Evolutionary conservation across 2,113 vertebrate species (phyloP), one percentile per base, ranked within the genome.

Genomic region (Nanger granti): DNA sequence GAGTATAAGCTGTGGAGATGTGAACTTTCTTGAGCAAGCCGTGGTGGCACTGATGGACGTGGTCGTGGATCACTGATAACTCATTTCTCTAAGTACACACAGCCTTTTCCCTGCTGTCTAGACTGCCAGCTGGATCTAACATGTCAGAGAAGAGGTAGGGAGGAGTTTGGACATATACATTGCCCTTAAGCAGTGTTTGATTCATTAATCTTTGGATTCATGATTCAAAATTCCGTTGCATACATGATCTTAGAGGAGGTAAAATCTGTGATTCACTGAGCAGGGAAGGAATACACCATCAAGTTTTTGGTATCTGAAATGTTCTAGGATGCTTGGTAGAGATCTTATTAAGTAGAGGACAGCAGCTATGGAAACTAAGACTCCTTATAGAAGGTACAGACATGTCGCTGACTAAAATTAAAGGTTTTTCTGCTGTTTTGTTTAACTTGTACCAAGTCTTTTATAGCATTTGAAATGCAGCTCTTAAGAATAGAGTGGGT

Each of bases 121-220:
- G 98, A 97, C 96, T 59, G 73, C 54, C 34, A 92, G 59, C 84
- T 10, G 1, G 28, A 34, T 47, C n/a, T 54, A 91, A 95, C 85
- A 20, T 83, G 79, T 92, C 83, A n/a, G 84, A 20, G 28, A 88
- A 87, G 87, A 90, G 80, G 28, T 4, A 8, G 80, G 66, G 69
- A 92, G 57, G 92, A 89, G 57, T 92, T 66, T 5, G 1, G 22
- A 11, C 34, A 20, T 76, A 87, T 83, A 59, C 17, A 11, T 76
- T 95, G 94, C 95, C 97, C 93, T 87, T n/a, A 60, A 94, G 96
- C 96, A 60, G 29, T 59, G 54, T 91, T 97, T 96, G 95, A 98
- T 96, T 96, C 95, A 91, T 93, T 93, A 64, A 59, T 95, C 62
- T 93, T 86, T 57, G 73, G 62, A 91, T 22, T 93, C 54, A 1